Evolutionary conservation across 2,113 vertebrate species (phyloP).

Genomic region (Pluvialis apricaria): DNA sequence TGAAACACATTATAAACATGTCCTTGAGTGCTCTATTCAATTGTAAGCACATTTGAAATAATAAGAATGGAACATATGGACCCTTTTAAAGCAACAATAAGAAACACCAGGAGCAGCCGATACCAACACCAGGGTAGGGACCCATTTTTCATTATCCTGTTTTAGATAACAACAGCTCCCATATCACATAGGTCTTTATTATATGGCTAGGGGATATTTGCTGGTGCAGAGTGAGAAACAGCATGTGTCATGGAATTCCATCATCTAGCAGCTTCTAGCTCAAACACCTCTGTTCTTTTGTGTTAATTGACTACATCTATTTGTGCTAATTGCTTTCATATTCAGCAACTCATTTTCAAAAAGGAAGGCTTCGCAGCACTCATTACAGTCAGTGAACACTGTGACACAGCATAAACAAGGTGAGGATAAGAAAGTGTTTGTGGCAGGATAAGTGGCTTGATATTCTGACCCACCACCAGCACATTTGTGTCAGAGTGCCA

Average conservation of each 20-base stretch:
- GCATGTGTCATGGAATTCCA: not conserved
- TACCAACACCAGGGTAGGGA: not conserved
- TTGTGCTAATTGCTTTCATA: not conserved
- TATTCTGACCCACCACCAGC: not conserved
- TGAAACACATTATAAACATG: not conserved
- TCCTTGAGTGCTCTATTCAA: not conserved
- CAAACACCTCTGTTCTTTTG: not conserved
- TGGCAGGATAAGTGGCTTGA: too few relatives aligned
- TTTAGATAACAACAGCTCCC: not conserved
- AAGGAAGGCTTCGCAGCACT: not conserved
- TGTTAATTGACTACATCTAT: not conserved
- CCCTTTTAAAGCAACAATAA: not conserved
- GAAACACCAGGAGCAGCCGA: not conserved
- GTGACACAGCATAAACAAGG: not conserved
- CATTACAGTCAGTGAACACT: not conserved
- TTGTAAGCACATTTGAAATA: not conserved
- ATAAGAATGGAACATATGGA: not conserved
- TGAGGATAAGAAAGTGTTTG: not conserved
- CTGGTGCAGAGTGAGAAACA: not conserved
- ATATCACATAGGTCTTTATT: not conserved
- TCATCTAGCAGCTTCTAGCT: not conserved
- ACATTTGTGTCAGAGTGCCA: not conserved
- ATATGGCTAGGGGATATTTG: not conserved
- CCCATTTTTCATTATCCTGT: not conserved
- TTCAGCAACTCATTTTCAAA: not conserved